A percentile compares a stretch with the other conserved stretches of the same genome.
Evolutionary conservation across 2,113 vertebrate species (phyloP).

Genomic region (Carettochelys insculpta): DNA sequence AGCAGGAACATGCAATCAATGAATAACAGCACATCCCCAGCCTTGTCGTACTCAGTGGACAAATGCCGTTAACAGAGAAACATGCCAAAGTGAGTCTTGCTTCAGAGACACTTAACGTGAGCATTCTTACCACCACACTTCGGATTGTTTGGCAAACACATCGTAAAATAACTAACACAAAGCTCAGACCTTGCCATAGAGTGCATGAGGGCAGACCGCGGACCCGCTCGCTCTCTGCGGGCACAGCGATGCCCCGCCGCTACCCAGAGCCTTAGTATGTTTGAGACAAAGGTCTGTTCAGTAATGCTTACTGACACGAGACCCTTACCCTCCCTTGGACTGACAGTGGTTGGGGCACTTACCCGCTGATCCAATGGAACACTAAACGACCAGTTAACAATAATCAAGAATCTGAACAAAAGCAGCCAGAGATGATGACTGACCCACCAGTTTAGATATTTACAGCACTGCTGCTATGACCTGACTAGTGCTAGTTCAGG

Average conservation of each 20-base stretch:
- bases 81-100: neutral
- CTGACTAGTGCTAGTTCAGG: neutral
- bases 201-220: neutral
- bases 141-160: neutral
- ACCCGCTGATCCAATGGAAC: too few relatives aligned
- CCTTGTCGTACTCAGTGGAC: neutral
- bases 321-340: neutral
- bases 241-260: neutral
- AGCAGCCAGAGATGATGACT: neutral
- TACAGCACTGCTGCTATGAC: neutral
- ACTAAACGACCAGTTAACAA: neutral
- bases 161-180: neutral
- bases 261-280: neutral
- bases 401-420: neutral
- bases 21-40: neutral
- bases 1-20: neutral
- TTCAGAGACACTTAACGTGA: neutral
- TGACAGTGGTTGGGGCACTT: too few relatives aligned
- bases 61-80: neutral
- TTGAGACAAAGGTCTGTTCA: neutral
- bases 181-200: neutral
- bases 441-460: neutral
- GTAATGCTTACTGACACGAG: neutral
- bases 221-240: neutral
- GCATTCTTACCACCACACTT: neutral